Conservation (phyloP, 2,888 invertebrate species). For the Lepidocyrtinus sp. region DNA sequence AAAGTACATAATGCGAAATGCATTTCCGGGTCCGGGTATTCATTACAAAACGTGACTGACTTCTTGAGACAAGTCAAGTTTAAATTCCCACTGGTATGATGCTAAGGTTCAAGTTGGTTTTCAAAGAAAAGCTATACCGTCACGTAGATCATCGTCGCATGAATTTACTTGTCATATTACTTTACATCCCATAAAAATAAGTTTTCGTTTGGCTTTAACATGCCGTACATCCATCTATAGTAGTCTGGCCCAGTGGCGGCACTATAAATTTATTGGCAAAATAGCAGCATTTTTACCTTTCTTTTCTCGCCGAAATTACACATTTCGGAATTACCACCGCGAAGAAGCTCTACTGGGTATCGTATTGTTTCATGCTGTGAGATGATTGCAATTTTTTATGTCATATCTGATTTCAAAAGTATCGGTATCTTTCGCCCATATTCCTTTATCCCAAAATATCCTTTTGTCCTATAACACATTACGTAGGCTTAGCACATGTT, state of each 20-base stretch:
- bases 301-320: not conserved
- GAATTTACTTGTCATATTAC: slow-evolving; percentile 8
- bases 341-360: not conserved
- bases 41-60: not conserved
- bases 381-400: slow-evolving; percentile 6
- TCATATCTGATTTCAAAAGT: not conserved
- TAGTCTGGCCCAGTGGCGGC: not conserved
- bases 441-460: not conserved
- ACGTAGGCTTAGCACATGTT: not conserved
- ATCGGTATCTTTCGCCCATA: not conserved
- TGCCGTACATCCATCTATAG: no score
- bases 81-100: not conserved
- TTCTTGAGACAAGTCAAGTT: slow-evolving; percentile 1
- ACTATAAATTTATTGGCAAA: not conserved
- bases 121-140: slow-evolving; percentile 18
- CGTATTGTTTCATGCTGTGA: not conserved
- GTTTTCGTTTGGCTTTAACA: no score
- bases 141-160: not conserved
- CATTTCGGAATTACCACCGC: not conserved
- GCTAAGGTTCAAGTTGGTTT: not conserved
- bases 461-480: not conserved
- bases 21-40: slow-evolving; percentile 13
- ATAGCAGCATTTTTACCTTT: not conserved
- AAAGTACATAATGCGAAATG: not conserved
- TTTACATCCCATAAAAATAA: slow-evolving; percentile 26